Percentiles rank a stretch among this genome's conserved stretches.
These are phyloP conservation scores for Oriolus oriolus DNA, from an alignment of 2,113 vertebrate species.

Conservation along the genomic window DNA sequence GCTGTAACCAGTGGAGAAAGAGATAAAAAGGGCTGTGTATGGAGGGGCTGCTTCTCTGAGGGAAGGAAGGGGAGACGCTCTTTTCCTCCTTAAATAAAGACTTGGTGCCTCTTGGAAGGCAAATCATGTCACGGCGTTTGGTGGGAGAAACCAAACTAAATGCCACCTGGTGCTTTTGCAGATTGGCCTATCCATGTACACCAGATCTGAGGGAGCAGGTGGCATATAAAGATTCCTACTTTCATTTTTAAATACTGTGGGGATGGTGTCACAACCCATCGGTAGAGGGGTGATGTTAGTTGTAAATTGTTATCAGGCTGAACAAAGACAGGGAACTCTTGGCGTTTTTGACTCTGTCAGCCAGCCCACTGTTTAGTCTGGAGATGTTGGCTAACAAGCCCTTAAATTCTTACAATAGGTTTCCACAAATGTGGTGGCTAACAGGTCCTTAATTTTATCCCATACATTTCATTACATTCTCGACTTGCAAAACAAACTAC, in stretches of 20 bases:
- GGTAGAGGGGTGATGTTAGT: not conserved
- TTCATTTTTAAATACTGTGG: not conserved
- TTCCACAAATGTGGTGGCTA: not conserved
- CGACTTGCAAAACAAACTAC: not conserved
- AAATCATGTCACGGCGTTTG: rapidly evolving
- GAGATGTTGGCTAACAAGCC: not conserved
- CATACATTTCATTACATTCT: not conserved
- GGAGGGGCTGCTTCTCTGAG: not conserved
- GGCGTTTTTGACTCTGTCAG: rapidly evolving
- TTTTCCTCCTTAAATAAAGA: not conserved
- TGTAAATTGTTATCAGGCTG: not conserved
- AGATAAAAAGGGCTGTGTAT: not conserved
- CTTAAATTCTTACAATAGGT: not conserved
- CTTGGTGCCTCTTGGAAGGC: not conserved
- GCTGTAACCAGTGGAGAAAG: not conserved
- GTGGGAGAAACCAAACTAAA: not conserved
- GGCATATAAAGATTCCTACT: not conserved
- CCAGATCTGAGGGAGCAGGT: not conserved
- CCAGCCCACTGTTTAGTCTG: not conserved
- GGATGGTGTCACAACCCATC: not conserved
- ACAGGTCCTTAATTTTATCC: not conserved
- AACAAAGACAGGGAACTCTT: not conserved
- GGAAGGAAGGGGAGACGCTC: rapidly evolving
- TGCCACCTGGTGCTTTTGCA: not conserved
- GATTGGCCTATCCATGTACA: not conserved